Evolutionary conservation across 2,113 vertebrate species (phyloP).

Genomic region (Peromyscus leucopus): DNA sequence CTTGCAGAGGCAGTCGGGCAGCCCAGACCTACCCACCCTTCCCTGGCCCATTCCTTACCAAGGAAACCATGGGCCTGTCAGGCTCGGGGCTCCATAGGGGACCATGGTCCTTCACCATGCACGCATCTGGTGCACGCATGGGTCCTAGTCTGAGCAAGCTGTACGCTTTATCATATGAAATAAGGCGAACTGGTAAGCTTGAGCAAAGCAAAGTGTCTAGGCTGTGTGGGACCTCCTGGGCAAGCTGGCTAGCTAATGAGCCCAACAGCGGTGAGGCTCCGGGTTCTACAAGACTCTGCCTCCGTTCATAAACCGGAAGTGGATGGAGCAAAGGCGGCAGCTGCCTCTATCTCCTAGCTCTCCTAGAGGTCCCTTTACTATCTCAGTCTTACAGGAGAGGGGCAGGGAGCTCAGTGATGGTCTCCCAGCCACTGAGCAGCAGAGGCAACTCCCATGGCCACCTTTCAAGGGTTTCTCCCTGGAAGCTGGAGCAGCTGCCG

Average conservation of each 20-base stretch:
- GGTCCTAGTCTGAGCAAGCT: neutral
- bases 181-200: neutral
- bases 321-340: neutral
- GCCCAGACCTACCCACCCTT: neutral
- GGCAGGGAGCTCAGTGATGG: neutral
- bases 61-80: neutral
- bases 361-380: neutral
- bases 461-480: neutral
- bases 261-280: neutral
- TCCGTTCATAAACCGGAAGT: no score
- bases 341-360: neutral
- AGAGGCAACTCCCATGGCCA: neutral
- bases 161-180: neutral
- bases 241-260: neutral
- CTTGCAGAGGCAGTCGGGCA: neutral
- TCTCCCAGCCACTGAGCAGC: neutral
- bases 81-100: neutral
- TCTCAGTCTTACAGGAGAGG: neutral
- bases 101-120: neutral
- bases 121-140: neutral
- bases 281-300: neutral
- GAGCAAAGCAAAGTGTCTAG: neutral
- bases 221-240: neutral
- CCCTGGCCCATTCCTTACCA: neutral
- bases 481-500: neutral